Percentiles rank a stretch among this genome's conserved stretches.
phyloP scores from a whole-genome alignment of 35 echinoderm and acorn worm genomes.

The Amphiura filiformis region DNA sequence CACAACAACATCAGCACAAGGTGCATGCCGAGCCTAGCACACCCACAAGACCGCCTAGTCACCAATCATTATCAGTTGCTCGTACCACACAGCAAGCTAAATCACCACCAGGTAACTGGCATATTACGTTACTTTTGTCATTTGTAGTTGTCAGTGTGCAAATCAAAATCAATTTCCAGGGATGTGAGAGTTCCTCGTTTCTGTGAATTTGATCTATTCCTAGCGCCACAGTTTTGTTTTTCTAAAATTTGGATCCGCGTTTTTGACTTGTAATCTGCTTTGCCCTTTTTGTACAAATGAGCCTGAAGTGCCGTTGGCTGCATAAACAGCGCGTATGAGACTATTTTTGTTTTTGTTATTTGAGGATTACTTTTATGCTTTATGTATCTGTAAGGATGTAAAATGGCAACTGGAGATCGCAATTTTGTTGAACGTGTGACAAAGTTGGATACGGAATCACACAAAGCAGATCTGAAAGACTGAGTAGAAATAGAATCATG shows the following conservation, averaged over 20 bases:
- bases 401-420: too few species aligned
- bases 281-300: background rate
- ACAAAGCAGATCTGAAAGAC: too few species aligned
- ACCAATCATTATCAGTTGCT: background rate
- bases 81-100: background rate
- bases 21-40: background rate
- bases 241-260: background rate
- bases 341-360: too few species aligned
- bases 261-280: background rate
- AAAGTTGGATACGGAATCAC: too few species aligned
- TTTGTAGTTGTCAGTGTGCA: background rate
- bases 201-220: too few species aligned
- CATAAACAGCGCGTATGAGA: too few species aligned
- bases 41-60: background rate
- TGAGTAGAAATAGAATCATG: too few species aligned
- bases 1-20: constrained; percentile 25
- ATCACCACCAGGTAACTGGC: constrained; percentile 25
- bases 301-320: too few species aligned
- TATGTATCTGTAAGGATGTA: too few species aligned
- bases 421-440: too few species aligned
- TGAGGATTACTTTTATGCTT: too few species aligned
- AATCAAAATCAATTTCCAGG: background rate
- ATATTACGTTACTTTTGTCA: background rate
- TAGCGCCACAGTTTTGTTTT: background rate
- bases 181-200: too few species aligned